Conservation (phyloP, 2,888 invertebrate species). For the Dynastes tityus region DNA sequence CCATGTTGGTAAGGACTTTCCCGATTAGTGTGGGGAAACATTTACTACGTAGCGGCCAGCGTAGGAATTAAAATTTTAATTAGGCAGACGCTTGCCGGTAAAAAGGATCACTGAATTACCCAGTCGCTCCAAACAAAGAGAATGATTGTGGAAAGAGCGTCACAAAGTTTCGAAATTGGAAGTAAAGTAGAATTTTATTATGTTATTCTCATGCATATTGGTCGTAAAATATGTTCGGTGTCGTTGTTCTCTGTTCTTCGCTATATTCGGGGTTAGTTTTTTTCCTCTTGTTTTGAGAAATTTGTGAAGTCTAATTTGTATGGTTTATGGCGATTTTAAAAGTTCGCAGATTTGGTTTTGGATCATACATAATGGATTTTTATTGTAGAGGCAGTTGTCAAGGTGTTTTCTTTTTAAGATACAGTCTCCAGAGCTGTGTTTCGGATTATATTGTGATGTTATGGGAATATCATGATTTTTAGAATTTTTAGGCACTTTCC, state of each 20-base stretch:
- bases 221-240: neutral
- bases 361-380: too few species aligned
- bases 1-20: neutral
- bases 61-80: constrained; percentile 13
- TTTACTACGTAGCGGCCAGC: neutral
- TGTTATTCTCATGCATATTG: neutral
- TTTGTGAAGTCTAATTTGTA: too few species aligned
- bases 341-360: too few species aligned
- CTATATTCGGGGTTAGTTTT: neutral
- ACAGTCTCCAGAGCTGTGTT: too few species aligned
- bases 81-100: constrained; percentile 7
- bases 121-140: neutral
- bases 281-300: too few species aligned
- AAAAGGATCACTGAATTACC: neutral
- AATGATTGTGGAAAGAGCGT: neutral
- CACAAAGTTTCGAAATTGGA: neutral
- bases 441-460: too few species aligned
- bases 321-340: too few species aligned
- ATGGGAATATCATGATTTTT: too few species aligned
- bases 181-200: constrained; percentile 4
- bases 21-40: neutral
- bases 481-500: too few species aligned
- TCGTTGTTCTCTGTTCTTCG: neutral
- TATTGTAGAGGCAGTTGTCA: too few species aligned
- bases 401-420: too few species aligned